Evolutionary conservation across 2,113 vertebrate species (phyloP), one percentile per base, ranked within the genome.

Genomic region (Pitta sordida): DNA sequence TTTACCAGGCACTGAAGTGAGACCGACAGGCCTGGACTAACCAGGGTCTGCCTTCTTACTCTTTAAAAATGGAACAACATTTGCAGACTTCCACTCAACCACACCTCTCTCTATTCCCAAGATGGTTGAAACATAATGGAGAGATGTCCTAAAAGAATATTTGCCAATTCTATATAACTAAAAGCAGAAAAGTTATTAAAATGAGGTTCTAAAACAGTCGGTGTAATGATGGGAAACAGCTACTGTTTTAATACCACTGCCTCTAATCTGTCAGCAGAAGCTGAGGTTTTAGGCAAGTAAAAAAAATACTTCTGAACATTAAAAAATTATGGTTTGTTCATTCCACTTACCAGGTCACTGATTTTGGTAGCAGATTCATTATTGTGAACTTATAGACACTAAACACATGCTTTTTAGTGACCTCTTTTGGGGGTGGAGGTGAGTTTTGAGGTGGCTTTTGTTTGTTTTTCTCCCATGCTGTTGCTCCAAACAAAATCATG

Each of bases 361-460:
- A 39, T 32, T 76, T 70, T 67, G 15, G 24, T 20, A 26, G 27
- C 10, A 32, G 37, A 34, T 71, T 34, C 23, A 41, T 7, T 39
- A 34, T 14, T 59, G 44, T 36, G 17, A 67, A 71, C 37, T 37
- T 51, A 34, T 24, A 26, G 65, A 65, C 15, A 52, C 52, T 48
- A 23, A 84, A 43, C 21, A 24, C 1, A 7, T 36, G 7, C 23
- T 4, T 14, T 43, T 37, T 52, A 36, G 44, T 30, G 22, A 1
- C 3, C 2, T 34, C 26, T 26, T 6, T 4, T 2, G 5, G 12
- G 1, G 6, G 3, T 18, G 2, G 9, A 26, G 34, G 24, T 48
- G 51, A 26, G 37, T 32, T 62, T 63, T 3, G 10, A 21, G 15
- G 7, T 1, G 17, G 17, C 3, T 41, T 43, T 48, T 29, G 11